These are phyloP conservation scores for Nasonia oneida DNA, from an alignment of 2,888 invertebrate genomes.

Conservation along the genomic window DNA sequence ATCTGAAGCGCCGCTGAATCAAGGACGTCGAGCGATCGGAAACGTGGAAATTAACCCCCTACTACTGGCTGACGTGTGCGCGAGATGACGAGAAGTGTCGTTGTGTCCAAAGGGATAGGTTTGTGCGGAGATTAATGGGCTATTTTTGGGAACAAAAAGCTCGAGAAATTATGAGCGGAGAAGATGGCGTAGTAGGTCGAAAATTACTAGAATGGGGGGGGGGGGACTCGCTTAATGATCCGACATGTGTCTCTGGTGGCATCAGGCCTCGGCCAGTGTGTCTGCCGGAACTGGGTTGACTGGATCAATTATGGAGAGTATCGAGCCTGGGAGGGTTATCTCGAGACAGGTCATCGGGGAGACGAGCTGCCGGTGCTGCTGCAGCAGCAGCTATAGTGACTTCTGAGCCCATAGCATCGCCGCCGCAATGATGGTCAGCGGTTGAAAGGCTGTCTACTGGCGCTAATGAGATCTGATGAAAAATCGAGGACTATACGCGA, in stretches of 20 bases:
- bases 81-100: neutral
- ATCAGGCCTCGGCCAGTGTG: neutral
- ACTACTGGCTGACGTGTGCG: no score
- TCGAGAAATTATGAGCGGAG: neutral
- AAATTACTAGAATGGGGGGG: neutral
- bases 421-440: constrained; percentile 15
- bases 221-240: constrained; percentile 33
- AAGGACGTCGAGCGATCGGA: neutral
- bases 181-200: neutral
- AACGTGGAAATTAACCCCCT: constrained; percentile 5
- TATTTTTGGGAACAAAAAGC: neutral
- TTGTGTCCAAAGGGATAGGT: neutral
- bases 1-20: neutral
- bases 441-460: neutral
- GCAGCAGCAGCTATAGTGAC: neutral
- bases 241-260: constrained; percentile 44
- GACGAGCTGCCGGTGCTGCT: constrained; percentile 9
- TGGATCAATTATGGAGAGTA: constrained; percentile 62
- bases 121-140: neutral
- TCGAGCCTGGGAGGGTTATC: constrained; percentile 50
- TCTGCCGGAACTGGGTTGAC: constrained; percentile 53
- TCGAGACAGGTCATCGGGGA: constrained; percentile 59
- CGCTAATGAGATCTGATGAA: constrained; percentile 48
- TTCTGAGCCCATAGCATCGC: neutral
- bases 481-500: constrained; percentile 36